Conservation (phyloP, 1,140 invertebrate species). For the Drosophila biarmipes region DNA sequence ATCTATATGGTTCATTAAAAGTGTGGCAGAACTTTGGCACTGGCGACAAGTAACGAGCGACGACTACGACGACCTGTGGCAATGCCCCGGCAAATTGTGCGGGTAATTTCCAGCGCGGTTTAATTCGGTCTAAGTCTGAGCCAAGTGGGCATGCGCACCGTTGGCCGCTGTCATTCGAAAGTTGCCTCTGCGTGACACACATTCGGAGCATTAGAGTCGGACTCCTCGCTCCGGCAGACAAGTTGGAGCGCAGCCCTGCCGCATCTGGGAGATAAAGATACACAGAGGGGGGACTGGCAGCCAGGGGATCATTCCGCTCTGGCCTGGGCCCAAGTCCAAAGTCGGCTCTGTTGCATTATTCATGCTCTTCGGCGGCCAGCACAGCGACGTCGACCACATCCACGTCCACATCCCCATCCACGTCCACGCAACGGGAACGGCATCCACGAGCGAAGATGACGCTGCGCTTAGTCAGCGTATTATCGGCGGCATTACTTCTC, state of each 20-base stretch:
- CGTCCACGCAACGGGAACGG: slow-evolving; percentile 44
- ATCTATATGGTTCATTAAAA: slow-evolving; percentile 67
- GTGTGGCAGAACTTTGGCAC: slow-evolving; percentile 74
- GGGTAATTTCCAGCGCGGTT: slow-evolving; percentile 66
- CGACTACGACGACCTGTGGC: slow-evolving; percentile 53
- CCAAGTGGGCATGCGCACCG: slow-evolving; percentile 56
- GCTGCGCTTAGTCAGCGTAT: slow-evolving; percentile 78
- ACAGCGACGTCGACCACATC: not conserved
- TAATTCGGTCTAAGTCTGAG: slow-evolving; percentile 48
- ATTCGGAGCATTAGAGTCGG: slow-evolving; percentile 71
- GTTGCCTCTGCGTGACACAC: slow-evolving; percentile 78
- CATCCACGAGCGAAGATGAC: slow-evolving; percentile 59
- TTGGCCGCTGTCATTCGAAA: slow-evolving; percentile 75
- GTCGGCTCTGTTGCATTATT: slow-evolving; percentile 58
- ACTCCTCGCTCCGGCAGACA: slow-evolving; percentile 17
- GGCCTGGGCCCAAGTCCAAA: slow-evolving; percentile 11
- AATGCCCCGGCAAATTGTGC: slow-evolving; percentile 57
- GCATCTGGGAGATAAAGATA: slow-evolving; percentile 13
- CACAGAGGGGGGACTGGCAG: not conserved
- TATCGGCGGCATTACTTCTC: slow-evolving; percentile 62
- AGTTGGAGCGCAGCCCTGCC: slow-evolving; percentile 24
- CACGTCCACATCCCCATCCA: not conserved
- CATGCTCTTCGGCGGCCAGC: slow-evolving; percentile 49
- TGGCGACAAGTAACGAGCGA: slow-evolving; percentile 12
- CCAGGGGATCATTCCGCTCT: not conserved